These are phyloP conservation scores for Okapia johnstoni DNA, from an alignment of 2,113 vertebrate genomes.

Conservation along the genomic window DNA sequence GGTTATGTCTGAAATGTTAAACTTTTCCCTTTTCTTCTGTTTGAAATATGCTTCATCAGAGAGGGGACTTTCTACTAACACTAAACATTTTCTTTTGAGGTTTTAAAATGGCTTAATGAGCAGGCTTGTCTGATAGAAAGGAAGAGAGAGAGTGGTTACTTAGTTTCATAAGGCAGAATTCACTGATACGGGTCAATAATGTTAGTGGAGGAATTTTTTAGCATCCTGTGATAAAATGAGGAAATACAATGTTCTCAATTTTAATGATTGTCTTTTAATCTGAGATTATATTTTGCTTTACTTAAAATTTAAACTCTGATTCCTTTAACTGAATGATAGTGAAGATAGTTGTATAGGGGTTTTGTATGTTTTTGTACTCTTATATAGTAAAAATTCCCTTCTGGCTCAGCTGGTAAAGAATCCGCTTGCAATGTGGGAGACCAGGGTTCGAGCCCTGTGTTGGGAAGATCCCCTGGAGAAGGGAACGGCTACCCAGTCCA, in stretches of 20 bases:
- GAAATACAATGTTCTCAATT: not conserved
- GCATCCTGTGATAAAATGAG: not conserved
- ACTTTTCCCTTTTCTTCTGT: not conserved
- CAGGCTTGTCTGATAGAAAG: not conserved
- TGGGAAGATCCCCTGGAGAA: not conserved
- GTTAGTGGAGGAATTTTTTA: not conserved
- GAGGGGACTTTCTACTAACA: not conserved
- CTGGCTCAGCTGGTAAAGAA: not conserved
- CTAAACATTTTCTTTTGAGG: no score
- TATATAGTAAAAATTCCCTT: not conserved
- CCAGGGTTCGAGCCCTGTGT: not conserved
- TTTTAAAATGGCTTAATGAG: not conserved
- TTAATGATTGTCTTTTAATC: not conserved
- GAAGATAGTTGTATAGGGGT: not conserved
- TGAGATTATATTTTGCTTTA: not conserved
- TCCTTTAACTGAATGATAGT: not conserved
- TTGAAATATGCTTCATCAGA: not conserved
- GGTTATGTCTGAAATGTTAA: not conserved
- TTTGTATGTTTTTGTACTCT: not conserved
- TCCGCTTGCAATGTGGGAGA: rapidly evolving
- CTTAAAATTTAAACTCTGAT: not conserved
- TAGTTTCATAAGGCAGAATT: not conserved
- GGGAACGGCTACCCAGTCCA: rapidly evolving
- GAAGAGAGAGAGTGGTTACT: not conserved
- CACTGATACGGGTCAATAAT: not conserved